Conservation (phyloP, 23 tunicate species). For the Ciona savignyi region DNA sequence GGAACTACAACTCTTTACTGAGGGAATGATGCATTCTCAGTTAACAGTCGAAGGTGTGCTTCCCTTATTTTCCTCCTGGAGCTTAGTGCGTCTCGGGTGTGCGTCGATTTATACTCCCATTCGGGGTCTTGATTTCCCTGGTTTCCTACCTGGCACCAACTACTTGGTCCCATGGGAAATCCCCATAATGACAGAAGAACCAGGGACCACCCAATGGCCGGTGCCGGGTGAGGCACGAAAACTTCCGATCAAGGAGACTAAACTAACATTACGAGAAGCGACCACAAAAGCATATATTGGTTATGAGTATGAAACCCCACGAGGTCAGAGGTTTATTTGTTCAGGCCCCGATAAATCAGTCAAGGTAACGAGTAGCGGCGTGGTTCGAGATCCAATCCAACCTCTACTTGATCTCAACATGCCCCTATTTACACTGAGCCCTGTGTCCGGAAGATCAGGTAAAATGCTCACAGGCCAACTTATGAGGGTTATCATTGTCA, state of each 20-base stretch:
- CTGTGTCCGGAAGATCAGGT: slow-evolving; percentile 77
- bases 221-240: slow-evolving; percentile 76
- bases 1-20: slow-evolving; percentile 22
- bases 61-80: slow-evolving; percentile 89
- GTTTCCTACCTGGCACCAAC: slow-evolving; percentile 79
- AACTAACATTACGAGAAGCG: slow-evolving; percentile 43
- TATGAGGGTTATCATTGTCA: slow-evolving; percentile 67
- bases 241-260: slow-evolving; percentile 49
- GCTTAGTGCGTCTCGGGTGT: slow-evolving; percentile 45
- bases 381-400: slow-evolving; percentile 59
- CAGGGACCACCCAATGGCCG: slow-evolving; percentile 74
- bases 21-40: slow-evolving; percentile 84
- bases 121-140: slow-evolving; percentile 89
- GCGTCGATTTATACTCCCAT: slow-evolving; percentile 40
- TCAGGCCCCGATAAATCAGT: slow-evolving; percentile 81
- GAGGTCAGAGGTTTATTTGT: slow-evolving; percentile 94
- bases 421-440: slow-evolving; percentile 77
- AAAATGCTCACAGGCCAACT: slow-evolving; percentile 75
- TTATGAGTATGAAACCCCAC: slow-evolving; percentile 92
- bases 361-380: slow-evolving; percentile 67
- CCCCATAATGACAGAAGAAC: slow-evolving; percentile 34
- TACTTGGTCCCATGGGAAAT: slow-evolving; percentile 88
- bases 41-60: slow-evolving; percentile 54
- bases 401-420: slow-evolving; percentile 72
- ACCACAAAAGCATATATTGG: slow-evolving; percentile 79